Evolutionary conservation across 2,888 invertebrate genomes (phyloP), one percentile per base, ranked within the genome.

Genomic region (Euzetes globulus): DNA sequence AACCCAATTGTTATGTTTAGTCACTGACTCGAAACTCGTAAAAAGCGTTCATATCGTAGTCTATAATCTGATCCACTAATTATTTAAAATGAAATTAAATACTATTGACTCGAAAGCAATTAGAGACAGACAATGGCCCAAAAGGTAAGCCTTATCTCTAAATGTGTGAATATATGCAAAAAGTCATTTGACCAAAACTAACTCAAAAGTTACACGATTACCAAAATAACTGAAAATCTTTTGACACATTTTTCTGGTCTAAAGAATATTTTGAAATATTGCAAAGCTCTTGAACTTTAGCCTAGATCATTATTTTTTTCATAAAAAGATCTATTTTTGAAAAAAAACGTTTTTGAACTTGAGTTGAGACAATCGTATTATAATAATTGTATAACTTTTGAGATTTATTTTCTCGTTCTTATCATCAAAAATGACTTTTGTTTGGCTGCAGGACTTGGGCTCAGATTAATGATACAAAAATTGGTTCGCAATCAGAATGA

Each of bases 1-100:
- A 60, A 60, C 60, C 60, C 60, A 60, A 60, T 60, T 60, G 29
- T 60, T 60, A 60, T 60, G 29, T 60, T 15, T 60, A 60, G n/a
- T 29, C 33, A 60, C 17, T 60, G 15, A 60, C 33, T 60, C 25
- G 11, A 41, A 41, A 5, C 7, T 1, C n/a, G n/a, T n/a, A 9
- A 50, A 50, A 50, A n/a, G 50, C 4, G 41, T 9, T 19, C 50
- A n/a, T 19, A 50, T 50, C n/a, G 11, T 50, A 50, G 58, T 1
- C 58, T 27, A 58, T 58, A 6, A 58, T 58, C 22, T 58, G 19
- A 58, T 58, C 25, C 27, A 17, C 27, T 27, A 27, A 27, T 58
- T 58, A 19, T 58, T 58, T 27, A 19, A 13, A 27, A 25, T n/a
- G 4, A 60, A 29, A 60, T 29, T 60, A 60, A 55, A 22, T 41